Percentiles rank a stretch among this genome's conserved stretches.
Conservation (phyloP, 1,140 invertebrate genomes). For the Muscidifurax raptorellus region DNA sequence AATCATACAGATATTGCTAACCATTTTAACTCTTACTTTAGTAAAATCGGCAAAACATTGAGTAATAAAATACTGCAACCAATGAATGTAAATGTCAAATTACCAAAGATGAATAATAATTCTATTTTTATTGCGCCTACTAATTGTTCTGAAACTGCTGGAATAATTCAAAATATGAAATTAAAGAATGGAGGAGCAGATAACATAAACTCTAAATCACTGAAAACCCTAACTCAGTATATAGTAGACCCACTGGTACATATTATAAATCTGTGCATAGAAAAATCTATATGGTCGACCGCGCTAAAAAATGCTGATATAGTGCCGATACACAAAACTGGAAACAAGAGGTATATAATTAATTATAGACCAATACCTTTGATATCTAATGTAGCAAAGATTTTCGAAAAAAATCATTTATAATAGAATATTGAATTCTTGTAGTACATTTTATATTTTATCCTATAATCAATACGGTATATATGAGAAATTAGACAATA, state of each 20-base stretch:
- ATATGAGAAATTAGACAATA: too few species aligned
- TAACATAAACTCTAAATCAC: neutral
- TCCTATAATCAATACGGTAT: too few species aligned
- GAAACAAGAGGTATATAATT: neutral
- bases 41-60: neutral
- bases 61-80: neutral
- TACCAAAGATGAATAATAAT: too few species aligned
- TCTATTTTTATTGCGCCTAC: too few species aligned
- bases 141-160: neutral
- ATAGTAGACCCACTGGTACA: neutral
- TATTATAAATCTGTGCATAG: neutral
- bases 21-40: too few species aligned
- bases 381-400: too few species aligned
- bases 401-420: too few species aligned
- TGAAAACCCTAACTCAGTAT: neutral
- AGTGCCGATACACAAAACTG: constrained; percentile 28
- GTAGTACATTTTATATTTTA: too few species aligned
- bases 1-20: too few species aligned
- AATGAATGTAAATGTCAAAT: too few species aligned
- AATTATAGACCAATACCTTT: too few species aligned
- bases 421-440: too few species aligned
- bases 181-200: neutral
- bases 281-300: neutral
- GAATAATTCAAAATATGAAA: neutral
- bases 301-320: neutral